Conservation (phyloP, 2,888 invertebrate species). For the Tipula unca region DNA sequence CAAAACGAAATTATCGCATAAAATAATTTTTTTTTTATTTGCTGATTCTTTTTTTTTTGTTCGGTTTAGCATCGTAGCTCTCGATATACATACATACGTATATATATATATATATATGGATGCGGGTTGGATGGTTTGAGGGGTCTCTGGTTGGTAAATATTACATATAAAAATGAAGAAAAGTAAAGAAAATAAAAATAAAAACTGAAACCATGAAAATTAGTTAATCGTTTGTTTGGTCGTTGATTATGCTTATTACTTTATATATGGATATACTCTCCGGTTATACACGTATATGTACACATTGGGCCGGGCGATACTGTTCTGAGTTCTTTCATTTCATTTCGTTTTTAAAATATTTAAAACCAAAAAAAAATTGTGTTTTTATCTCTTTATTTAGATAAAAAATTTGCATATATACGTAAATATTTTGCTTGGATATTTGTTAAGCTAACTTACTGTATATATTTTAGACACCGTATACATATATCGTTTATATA, state of each 20-base stretch:
- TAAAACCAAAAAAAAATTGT: not conserved
- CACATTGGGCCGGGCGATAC: not conserved
- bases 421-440: not conserved
- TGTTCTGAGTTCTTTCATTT: not conserved
- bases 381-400: constrained; percentile 1
- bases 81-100: not conserved
- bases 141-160: not conserved
- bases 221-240: constrained; percentile 14
- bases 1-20: not conserved
- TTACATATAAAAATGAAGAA: not conserved
- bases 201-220: not conserved
- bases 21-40: not conserved
- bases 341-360: not conserved
- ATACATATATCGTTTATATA: not conserved
- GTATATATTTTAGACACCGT: no score
- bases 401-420: not conserved
- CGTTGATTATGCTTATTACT: not conserved
- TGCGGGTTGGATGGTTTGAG: not conserved
- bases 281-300: not conserved
- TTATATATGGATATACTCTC: not conserved
- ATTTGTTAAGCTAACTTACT: not conserved
- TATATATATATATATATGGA: not conserved
- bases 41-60: not conserved
- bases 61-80: not conserved
- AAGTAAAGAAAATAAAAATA: not conserved